Conservation (phyloP, 2,888 invertebrate species). For the Heliconius ethilla region DNA sequence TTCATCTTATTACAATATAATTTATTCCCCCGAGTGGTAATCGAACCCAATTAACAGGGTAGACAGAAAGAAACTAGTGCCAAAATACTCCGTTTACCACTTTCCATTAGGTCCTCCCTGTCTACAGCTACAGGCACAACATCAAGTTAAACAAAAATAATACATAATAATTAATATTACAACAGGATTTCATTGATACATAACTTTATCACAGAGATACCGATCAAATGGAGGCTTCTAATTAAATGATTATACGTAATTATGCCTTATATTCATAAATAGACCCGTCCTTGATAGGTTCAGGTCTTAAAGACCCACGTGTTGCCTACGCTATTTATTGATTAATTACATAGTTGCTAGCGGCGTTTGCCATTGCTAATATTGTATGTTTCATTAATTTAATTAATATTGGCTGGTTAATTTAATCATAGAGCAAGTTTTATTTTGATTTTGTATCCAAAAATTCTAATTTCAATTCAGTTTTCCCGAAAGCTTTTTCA, state of each 20-base stretch:
- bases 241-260: slow-evolving; percentile 28
- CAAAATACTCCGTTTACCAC: too few species aligned
- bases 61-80: too few species aligned
- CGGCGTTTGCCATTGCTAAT: not conserved
- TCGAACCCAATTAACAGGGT: too few species aligned
- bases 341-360: not conserved
- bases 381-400: not conserved
- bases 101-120: too few species aligned
- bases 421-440: not conserved
- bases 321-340: slow-evolving; percentile 4
- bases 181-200: slow-evolving; percentile 16
- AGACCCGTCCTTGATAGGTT: slow-evolving; percentile 3
- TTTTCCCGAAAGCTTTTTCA: too few species aligned
- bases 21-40: too few species aligned
- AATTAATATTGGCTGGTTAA: not conserved
- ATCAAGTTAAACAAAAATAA: too few species aligned
- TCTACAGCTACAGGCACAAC: too few species aligned
- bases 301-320: slow-evolving; percentile 23
- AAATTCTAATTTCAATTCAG: too few species aligned
- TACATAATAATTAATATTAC: not conserved
- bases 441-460: too few species aligned
- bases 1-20: too few species aligned
- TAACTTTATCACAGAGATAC: slow-evolving; percentile 9
- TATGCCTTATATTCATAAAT: slow-evolving; percentile 16
- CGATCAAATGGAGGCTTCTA: slow-evolving; percentile 16